Percentiles rank a stretch among this genome's conserved stretches.
These are phyloP conservation scores for Graphium colonna DNA, from an alignment of 2,888 invertebrate species.

Conservation along the genomic window DNA sequence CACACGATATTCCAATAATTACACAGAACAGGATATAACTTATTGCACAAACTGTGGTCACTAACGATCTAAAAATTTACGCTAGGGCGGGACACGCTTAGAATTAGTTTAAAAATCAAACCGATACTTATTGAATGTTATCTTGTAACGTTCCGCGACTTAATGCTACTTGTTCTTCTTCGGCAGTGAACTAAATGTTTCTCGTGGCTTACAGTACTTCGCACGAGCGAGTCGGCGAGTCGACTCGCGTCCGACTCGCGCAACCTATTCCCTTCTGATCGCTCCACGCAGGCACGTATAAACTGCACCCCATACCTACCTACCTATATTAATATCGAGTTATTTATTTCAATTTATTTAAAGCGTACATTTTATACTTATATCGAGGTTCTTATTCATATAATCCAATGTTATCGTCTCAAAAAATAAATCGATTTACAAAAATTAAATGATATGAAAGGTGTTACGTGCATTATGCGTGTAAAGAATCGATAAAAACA, in stretches of 20 bases:
- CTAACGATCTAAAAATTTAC: conserved; percentile 46
- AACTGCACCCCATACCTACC: conserved; percentile 70
- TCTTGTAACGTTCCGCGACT: conserved; percentile 53
- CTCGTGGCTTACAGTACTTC: conserved; percentile 32
- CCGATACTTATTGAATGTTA: conserved; percentile 34
- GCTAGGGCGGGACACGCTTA: conserved; percentile 35
- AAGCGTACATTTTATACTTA: conserved; percentile 80
- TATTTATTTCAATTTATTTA: conserved; percentile 75
- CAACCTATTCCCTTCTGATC: conserved; percentile 27
- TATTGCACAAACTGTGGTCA: conserved; percentile 70
- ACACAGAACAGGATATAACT: conserved; percentile 60
- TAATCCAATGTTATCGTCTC: conserved; percentile 51
- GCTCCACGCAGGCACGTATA: conserved; percentile 60
- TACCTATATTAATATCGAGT: conserved; percentile 70
- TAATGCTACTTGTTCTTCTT: conserved; percentile 50
- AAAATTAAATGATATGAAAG: conserved; percentile 50
- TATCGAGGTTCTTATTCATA: conserved; percentile 61
- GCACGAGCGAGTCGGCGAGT: conserved; percentile 22
- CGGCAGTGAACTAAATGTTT: conserved; percentile 60
- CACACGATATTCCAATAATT: conserved; percentile 58
- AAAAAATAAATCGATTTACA: conserved; percentile 48
- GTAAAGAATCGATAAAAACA: conserved; percentile 43
- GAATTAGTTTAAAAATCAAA: conserved; percentile 30
- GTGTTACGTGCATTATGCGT: conserved; percentile 52
- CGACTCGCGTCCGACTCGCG: conserved; percentile 18